Base-by-base conservation (phyloP, 2,888 invertebrate genomes). In the Drosophila anomalata region DNA sequence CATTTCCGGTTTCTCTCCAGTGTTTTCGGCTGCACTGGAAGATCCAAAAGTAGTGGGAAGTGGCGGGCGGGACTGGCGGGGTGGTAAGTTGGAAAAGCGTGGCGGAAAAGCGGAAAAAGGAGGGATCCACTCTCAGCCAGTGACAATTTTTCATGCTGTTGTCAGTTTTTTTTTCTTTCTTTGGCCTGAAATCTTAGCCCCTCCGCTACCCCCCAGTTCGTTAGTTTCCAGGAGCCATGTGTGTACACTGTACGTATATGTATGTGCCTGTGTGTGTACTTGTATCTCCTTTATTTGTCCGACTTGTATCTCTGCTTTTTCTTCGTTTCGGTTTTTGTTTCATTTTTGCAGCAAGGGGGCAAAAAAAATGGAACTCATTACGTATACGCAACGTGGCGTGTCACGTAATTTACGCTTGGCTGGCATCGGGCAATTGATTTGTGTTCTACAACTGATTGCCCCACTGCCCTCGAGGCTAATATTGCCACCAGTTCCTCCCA, bases 111-210 rank as follows among this genome's bases (percentile, higher is more conserved):
- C 24, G 26, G 20, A 29, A 42, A 42, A 20, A 14, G 39, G 47
- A 12, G 17, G 62, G 41, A 11, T 20, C 47, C 70, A 86, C 84
- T 82, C 85, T 87, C 80, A 50, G 82, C 58, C 66, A 78, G 86
- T 82, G 84, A 84, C 84, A 84, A 84, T 84, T 82, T 85, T 87
- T 84, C 87, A 84, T 87, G 83, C 78, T 87, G 82, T 87, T 87
- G 87, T 78, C 84, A 85, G 78, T 85, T 85, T 83, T 79, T 82
- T 52, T 33, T 57, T 52, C 29, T 57, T 29, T 24, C 36, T 36
- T 36, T 36, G 14, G n/a, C 36, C 46, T 50, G 46, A 58, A 55
- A 70, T 59, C 63, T 71, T 72, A n/a, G 31, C 56, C 53, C 56
- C 47, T 48, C 17, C 41, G 48, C 41, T 17, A 11, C 31, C 6